Conservation (phyloP, 2,888 invertebrate species). For the Hecatera dysodea region DNA sequence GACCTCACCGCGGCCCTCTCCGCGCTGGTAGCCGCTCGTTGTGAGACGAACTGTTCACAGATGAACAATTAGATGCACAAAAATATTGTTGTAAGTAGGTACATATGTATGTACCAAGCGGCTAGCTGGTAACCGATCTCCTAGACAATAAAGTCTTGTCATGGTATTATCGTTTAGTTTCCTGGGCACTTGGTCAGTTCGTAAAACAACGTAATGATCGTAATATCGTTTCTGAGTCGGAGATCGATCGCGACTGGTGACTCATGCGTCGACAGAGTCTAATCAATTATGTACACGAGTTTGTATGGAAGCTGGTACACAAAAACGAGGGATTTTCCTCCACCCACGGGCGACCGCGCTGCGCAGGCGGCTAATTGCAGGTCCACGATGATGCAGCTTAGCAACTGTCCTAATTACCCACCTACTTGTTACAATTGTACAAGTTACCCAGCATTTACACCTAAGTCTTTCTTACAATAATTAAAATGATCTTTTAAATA, state of each 20-base stretch:
- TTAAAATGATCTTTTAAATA: neutral
- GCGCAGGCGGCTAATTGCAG: neutral
- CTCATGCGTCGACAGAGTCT: neutral
- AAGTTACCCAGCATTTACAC: neutral
- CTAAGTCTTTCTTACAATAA: neutral
- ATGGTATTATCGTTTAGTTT: neutral
- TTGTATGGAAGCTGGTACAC: neutral
- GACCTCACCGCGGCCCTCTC: neutral
- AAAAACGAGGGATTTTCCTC: constrained; percentile 23
- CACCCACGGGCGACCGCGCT: constrained; percentile 10
- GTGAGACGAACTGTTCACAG: neutral
- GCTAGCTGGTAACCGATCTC: neutral
- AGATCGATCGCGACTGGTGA: neutral
- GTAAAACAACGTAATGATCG: neutral
- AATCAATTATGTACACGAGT: constrained; percentile 1
- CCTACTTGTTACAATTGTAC: neutral
- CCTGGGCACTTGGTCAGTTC: neutral
- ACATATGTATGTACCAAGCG: neutral
- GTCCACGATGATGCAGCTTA: neutral
- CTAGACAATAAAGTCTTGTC: neutral
- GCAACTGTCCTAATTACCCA: neutral
- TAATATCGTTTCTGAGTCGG: neutral
- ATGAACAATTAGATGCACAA: neutral
- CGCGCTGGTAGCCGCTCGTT: neutral
- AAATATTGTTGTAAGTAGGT: too few species aligned